phyloP scores from a whole-genome alignment of 2,113 vertebrate genomes.

The Glaucidium brasilianum region DNA sequence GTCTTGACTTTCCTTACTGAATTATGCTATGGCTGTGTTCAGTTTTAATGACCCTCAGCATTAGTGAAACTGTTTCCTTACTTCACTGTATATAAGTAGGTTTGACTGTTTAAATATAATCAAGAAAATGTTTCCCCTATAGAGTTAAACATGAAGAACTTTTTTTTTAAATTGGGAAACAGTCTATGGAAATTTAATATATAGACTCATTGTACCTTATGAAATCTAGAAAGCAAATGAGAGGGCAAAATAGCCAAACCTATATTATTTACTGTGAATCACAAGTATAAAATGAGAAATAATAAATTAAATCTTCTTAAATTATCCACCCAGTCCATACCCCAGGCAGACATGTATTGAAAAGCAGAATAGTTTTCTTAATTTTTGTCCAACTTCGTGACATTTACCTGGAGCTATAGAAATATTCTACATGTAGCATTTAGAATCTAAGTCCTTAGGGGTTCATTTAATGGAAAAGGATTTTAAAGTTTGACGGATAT shows the following conservation, averaged over 20 bases:
- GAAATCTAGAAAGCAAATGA: slow-evolving; percentile 17
- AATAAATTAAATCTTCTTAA: neutral
- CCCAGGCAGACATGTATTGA: neutral
- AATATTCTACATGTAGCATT: slow-evolving; percentile 33
- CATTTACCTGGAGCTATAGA: neutral
- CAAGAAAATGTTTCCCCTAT: neutral
- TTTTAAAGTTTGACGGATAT: slow-evolving; percentile 28
- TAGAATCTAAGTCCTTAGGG: slow-evolving; percentile 18
- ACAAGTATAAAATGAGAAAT: neutral
- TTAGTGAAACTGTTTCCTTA: neutral
- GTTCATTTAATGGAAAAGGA: neutral
- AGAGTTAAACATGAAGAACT: neutral
- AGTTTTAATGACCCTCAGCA: neutral
- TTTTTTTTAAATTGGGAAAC: neutral
- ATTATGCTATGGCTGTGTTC: neutral
- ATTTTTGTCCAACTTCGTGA: slow-evolving; percentile 50
- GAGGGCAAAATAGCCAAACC: neutral
- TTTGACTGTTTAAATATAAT: neutral
- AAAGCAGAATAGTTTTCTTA: slow-evolving; percentile 30
- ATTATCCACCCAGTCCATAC: neutral
- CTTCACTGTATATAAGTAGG: neutral
- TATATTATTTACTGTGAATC: slow-evolving; percentile 41
- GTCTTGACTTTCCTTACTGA: neutral
- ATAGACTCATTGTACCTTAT: slow-evolving; percentile 18
- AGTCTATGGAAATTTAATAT: slow-evolving; percentile 24